phyloP scores from a whole-genome alignment of 2,888 invertebrate species.

The Harpalus rubripes region DNA sequence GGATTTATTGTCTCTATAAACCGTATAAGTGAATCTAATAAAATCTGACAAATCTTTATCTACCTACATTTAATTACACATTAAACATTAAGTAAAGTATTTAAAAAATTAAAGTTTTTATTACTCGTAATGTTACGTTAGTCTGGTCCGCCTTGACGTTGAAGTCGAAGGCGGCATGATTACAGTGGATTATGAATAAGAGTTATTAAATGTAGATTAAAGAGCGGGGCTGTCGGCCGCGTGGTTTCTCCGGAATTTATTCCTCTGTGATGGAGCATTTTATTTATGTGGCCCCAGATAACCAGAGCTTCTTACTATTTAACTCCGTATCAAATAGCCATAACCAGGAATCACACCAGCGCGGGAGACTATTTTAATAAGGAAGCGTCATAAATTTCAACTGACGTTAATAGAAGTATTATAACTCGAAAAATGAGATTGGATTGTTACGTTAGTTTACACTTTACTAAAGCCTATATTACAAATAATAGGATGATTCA shows the following conservation, averaged over 20 bases:
- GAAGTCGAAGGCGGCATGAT: constrained; percentile 47
- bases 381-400: constrained; percentile 23
- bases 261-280: constrained; percentile 31
- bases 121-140: not conserved
- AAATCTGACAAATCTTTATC: no score
- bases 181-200: constrained; percentile 45
- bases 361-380: constrained; percentile 28
- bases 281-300: constrained; percentile 46
- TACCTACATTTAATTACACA: no score
- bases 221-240: constrained; percentile 32
- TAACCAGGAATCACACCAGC: constrained; percentile 18
- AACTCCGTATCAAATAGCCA: constrained; percentile 38
- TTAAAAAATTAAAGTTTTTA: no score
- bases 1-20: no score
- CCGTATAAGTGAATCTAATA: no score
- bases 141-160: not conserved
- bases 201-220: constrained; percentile 52
- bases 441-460: constrained; percentile 14
- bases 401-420: constrained; percentile 54
- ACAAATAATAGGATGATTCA: no score
- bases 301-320: constrained; percentile 41
- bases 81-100: no score
- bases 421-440: constrained; percentile 38
- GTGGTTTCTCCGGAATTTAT: constrained; percentile 27
- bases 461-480: not conserved